Evolutionary conservation across 2,113 vertebrate species (phyloP).

Genomic region (Arothron firmamentum): DNA sequence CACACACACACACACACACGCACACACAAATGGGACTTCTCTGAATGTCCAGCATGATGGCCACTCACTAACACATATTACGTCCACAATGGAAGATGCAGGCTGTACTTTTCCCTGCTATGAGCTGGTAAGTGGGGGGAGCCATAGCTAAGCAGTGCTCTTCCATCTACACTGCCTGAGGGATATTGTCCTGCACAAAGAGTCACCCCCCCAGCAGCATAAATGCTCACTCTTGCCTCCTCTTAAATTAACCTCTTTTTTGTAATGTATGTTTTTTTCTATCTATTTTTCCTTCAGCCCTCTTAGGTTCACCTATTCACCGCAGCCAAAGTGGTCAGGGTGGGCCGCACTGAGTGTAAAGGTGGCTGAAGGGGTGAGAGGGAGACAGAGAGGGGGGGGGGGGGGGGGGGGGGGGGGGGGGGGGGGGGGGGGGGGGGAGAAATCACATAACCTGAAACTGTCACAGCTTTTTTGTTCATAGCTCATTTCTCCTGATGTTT

Average conservation of each 20-base stretch:
- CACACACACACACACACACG: constrained; percentile 35
- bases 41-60: constrained; percentile 59
- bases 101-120: constrained; percentile 72
- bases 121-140: constrained; percentile 49
- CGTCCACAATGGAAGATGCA: constrained; percentile 62
- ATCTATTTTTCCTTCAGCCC: constrained; percentile 37
- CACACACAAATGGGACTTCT: constrained; percentile 49
- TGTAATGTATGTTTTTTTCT: constrained; percentile 50
- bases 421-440: constrained; percentile 39
- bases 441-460: constrained; percentile 95
- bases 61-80: constrained; percentile 65
- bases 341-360: constrained; percentile 46
- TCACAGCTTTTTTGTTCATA: constrained; percentile 98
- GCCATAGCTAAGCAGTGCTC: constrained; percentile 59
- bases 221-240: constrained; percentile 49
- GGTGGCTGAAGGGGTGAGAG: constrained; percentile 41
- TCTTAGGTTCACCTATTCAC: constrained; percentile 36
- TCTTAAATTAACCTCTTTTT: constrained; percentile 63
- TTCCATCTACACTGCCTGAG: constrained; percentile 62
- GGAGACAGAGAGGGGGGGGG: constrained; percentile 28
- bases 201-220: constrained; percentile 57
- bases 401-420: constrained; percentile 4
- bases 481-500: constrained; percentile 88
- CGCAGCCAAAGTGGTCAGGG: constrained; percentile 39
- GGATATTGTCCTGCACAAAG: constrained; percentile 75